phyloP scores from a whole-genome alignment of 2,113 vertebrate genomes.

The Nymphicus hollandicus region DNA sequence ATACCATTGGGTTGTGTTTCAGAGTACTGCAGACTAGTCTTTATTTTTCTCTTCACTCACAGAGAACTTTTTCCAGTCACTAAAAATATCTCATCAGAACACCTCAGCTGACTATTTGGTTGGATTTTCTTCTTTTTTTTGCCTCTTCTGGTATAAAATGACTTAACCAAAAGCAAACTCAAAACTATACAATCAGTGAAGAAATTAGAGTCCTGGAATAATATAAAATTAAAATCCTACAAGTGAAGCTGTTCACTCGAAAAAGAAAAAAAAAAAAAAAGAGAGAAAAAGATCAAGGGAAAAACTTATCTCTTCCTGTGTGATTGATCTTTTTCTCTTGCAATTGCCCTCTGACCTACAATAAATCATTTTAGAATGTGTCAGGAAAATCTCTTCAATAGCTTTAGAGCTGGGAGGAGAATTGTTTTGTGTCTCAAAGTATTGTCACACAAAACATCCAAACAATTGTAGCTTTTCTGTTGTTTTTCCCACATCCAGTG shows the following conservation, averaged over 20 bases:
- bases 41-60: background rate
- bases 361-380: constrained; percentile 47
- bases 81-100: background rate
- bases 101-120: background rate
- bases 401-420: constrained; percentile 11
- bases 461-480: constrained; percentile 21
- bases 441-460: background rate
- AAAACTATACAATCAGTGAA: background rate
- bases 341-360: constrained; percentile 37
- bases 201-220: background rate
- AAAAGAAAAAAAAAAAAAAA: background rate
- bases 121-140: background rate
- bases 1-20: background rate
- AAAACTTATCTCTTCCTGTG: constrained; percentile 47
- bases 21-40: background rate
- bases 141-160: background rate
- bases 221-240: background rate
- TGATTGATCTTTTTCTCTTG: constrained; percentile 52
- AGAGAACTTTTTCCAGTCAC: background rate
- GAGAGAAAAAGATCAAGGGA: constrained; percentile 15
- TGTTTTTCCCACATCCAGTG: background rate
- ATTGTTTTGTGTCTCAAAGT: constrained; percentile 5
- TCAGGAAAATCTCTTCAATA: constrained; percentile 48
- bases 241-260: background rate
- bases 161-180: background rate